Percentiles rank a stretch among this genome's conserved stretches.
phyloP scores from a whole-genome alignment of 53 echinoderm and acorn worm species.

The Apostichopus leukothele region DNA sequence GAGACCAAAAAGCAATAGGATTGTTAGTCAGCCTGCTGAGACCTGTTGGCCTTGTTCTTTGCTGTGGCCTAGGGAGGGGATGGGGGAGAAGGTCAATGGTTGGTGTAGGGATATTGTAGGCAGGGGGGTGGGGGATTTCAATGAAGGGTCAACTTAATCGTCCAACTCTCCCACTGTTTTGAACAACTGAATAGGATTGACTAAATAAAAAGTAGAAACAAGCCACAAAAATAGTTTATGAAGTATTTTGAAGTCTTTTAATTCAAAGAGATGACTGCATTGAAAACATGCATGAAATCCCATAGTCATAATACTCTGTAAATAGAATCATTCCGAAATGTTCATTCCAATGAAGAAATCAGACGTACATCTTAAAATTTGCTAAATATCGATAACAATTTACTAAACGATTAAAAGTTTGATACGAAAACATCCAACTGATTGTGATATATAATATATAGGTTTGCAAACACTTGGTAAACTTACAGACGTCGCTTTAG shows the following conservation, averaged over 20 bases:
- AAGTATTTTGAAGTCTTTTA: not conserved
- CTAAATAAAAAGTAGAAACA: too few relatives aligned
- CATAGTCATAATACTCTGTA: constrained; percentile 5
- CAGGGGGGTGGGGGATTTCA: too few relatives aligned
- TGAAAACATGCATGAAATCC: constrained; percentile 28
- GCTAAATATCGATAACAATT: constrained; percentile 37
- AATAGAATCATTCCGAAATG: not conserved
- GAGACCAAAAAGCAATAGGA: too few relatives aligned
- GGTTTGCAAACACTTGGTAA: not conserved
- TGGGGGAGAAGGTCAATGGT: too few relatives aligned
- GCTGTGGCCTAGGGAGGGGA: too few relatives aligned
- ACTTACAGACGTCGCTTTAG: not conserved
- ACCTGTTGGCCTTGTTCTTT: too few relatives aligned
- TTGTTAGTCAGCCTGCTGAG: too few relatives aligned
- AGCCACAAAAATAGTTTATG: too few relatives aligned
- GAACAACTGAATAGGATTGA: too few relatives aligned
- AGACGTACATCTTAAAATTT: constrained; percentile 13
- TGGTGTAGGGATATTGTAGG: too few relatives aligned
- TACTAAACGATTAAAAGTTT: constrained; percentile 37
- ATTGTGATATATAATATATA: constrained; percentile 12
- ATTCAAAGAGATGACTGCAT: constrained; percentile 26
- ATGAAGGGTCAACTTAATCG: too few relatives aligned
- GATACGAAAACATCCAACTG: constrained; percentile 24
- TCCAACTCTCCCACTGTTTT: too few relatives aligned
- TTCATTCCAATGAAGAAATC: not conserved